Evolutionary conservation across 2,113 vertebrate species (phyloP).

Genomic region (Aphyosemion australe): DNA sequence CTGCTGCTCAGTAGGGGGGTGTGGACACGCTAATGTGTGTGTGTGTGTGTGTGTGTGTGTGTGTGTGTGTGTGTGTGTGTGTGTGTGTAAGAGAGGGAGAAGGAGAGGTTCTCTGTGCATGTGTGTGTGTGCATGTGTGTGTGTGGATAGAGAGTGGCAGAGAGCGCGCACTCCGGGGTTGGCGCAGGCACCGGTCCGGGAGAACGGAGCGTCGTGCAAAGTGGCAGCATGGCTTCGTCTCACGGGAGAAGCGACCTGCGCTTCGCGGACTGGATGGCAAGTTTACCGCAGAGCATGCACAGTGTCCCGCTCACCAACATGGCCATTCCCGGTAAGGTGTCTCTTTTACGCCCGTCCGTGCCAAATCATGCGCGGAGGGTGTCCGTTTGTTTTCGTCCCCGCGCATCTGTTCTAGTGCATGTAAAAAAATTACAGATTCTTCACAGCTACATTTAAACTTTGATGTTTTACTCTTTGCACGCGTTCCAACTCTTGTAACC

Average conservation of each 20-base stretch:
- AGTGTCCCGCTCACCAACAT: slow-evolving; percentile 89
- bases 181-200: slow-evolving; percentile 59
- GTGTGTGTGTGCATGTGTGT: background rate
- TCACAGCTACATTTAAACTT: background rate
- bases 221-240: slow-evolving; percentile 90
- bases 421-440: background rate
- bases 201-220: slow-evolving; percentile 53
- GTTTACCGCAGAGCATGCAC: slow-evolving; percentile 90
- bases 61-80: background rate
- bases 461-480: slow-evolving; percentile 13
- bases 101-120: background rate
- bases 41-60: slow-evolving; percentile 1
- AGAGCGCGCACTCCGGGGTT: slow-evolving; percentile 48
- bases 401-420: background rate
- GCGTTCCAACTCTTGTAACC: background rate
- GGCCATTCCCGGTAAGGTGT: slow-evolving; percentile 90
- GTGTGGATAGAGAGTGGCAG: slow-evolving; percentile 11
- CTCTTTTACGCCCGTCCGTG: background rate
- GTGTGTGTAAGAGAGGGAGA: slow-evolving; percentile 13
- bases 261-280: slow-evolving; percentile 95
- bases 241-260: slow-evolving; percentile 88
- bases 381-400: background rate
- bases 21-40: slow-evolving; percentile 64
- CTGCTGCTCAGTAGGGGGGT: slow-evolving; percentile 75
- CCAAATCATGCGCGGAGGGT: slow-evolving; percentile 1